Evolutionary conservation across 2,797 vertebrate species (phyloP).

Genomic region (Hypotaenidia okinawae): DNA sequence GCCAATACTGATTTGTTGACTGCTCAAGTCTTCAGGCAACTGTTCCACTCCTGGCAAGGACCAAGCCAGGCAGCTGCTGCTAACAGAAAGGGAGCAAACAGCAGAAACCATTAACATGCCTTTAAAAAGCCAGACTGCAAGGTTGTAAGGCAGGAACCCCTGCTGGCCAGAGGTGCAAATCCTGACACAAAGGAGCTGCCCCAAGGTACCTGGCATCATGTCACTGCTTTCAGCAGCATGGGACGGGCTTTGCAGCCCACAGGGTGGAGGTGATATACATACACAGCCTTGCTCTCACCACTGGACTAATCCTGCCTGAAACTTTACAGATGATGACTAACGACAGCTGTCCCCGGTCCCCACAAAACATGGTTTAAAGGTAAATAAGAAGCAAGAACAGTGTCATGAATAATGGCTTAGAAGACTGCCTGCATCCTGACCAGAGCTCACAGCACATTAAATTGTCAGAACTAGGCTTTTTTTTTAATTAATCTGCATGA

Average conservation of each 20-base stretch:
- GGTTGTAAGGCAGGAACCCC: neutral
- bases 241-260: neutral
- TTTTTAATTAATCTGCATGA: slow-evolving; percentile 11
- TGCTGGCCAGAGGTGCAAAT: neutral
- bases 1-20: neutral
- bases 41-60: neutral
- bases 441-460: slow-evolving; percentile 10
- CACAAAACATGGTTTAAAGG: neutral
- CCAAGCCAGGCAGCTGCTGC: neutral
- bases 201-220: neutral
- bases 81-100: neutral
- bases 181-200: neutral
- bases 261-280: neutral
- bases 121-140: neutral
- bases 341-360: neutral
- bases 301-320: neutral
- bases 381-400: neutral
- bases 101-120: neutral
- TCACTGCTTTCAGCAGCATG: neutral
- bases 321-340: neutral
- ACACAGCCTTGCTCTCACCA: neutral
- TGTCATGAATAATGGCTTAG: neutral
- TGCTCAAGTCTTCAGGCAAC: neutral
- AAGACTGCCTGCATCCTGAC: neutral
- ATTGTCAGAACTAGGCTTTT: neutral